Evolutionary conservation across 2,113 vertebrate species (phyloP), one percentile per base, ranked within the genome.

Genomic region (Synodontis membranacea): DNA sequence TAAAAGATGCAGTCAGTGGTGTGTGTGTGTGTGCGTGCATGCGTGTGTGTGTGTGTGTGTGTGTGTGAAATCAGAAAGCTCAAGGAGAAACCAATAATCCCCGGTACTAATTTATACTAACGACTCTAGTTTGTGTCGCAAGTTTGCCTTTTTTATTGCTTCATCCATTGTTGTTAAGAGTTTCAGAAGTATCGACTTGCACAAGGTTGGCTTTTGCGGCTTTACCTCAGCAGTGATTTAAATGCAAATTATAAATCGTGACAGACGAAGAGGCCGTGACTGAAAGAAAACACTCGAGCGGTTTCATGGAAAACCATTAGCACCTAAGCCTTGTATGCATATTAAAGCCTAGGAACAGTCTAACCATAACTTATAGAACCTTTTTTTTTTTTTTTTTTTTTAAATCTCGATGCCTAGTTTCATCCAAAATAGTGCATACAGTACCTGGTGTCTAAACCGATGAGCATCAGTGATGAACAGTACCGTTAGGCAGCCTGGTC

Each of bases 71-170:
- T 83, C 34, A 82, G 52, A 46, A 44, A 52, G 64, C 28, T 31
- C 21, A 52, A 66, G 87, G 85, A 72, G 48, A 83, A 83, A 93
- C 46, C 66, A 85, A 21, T 91, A 91, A 90, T 91, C 90, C 92
- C 90, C 87, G 84, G 74, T 23, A 46, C 88, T 95, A 94, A 95
- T 95, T 94, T 93, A 95, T 95, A 95, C 94, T 93, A 95, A 95
- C 92, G 94, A 95, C 91, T 93, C 92, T 92, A 93, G 93, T 95
- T 94, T 94, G 93, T 92, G 91, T 91, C 92, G 92, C 86, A 92
- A 92, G 93, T 93, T 86, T 94, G 87, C 89, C 92, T 91, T 94
- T 94, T 93, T 93, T 94, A 94, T 42, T 94, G 90, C 92, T 80
- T 89, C 94, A 95, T 94, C 93, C 89, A 94, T 94, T 94, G 92